A percentile compares a stretch with the other conserved stretches of the same genome.
These are phyloP conservation scores for Caenorhabditis zanzibari DNA, from an alignment of 2,888 invertebrate species.

Conservation along the genomic window DNA sequence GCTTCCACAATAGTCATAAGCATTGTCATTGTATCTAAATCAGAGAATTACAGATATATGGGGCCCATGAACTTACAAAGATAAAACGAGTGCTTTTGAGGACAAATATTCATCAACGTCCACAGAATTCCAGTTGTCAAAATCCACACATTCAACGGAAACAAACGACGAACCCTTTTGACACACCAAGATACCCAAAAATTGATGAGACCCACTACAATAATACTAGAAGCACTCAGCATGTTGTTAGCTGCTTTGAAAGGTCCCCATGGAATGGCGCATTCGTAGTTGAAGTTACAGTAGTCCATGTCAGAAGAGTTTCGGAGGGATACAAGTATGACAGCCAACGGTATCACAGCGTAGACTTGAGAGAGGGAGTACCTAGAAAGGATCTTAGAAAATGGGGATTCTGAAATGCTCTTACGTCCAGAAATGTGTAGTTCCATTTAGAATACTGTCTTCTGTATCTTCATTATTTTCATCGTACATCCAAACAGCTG, in stretches of 20 bases:
- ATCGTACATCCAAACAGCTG: not conserved
- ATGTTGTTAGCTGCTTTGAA: slow-evolving; percentile 1
- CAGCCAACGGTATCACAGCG: slow-evolving; percentile 1
- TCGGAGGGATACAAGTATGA: not conserved
- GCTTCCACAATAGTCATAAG: not conserved
- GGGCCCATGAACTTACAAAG: not conserved
- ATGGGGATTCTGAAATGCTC: too few species aligned
- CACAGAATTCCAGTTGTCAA: slow-evolving; percentile 2
- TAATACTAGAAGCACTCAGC: slow-evolving; percentile 13
- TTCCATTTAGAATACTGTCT: not conserved
- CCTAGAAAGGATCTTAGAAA: not conserved
- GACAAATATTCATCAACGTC: slow-evolving; percentile 1
- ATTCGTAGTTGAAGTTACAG: slow-evolving; percentile 34
- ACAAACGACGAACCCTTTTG: not conserved
- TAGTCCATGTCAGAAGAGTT: slow-evolving; percentile 1
- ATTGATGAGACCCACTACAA: not conserved
- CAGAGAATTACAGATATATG: not conserved
- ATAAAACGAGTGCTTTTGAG: slow-evolving; percentile 3
- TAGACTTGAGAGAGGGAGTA: not conserved
- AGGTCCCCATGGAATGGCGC: not conserved
- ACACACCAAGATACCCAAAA: not conserved
- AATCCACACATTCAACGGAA: not conserved
- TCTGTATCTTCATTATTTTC: not conserved
- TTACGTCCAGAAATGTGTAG: not conserved
- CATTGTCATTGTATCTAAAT: not conserved